Evolutionary conservation across 2,888 invertebrate species (phyloP).

Genomic region (Beris chalybata): DNA sequence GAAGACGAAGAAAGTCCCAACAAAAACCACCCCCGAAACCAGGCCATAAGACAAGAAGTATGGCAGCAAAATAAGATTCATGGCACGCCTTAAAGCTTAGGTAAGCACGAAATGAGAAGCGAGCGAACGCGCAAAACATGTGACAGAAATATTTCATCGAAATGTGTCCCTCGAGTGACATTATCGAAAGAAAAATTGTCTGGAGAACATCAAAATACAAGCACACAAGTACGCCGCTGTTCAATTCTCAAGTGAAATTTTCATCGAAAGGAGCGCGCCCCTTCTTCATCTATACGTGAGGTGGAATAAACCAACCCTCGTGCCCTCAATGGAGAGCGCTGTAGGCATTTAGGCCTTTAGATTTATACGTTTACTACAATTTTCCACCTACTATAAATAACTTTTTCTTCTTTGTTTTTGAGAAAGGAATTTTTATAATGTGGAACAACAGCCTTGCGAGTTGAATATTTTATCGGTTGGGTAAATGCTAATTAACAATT

Average conservation of each 20-base stretch:
- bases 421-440: no score
- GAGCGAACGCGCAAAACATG: constrained; percentile 39
- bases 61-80: constrained; percentile 23
- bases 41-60: constrained; percentile 23
- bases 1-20: constrained; percentile 1
- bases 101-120: constrained; percentile 36
- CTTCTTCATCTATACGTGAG: no score
- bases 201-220: constrained; percentile 37
- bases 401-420: no score
- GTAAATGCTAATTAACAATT: no score
- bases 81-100: constrained; percentile 39
- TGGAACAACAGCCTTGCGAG: no score
- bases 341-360: no score
- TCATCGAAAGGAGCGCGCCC: background rate
- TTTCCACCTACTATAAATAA: no score
- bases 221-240: background rate
- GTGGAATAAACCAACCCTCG: no score
- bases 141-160: constrained; percentile 57
- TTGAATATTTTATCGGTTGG: no score
- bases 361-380: no score
- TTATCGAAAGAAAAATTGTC: constrained; percentile 49
- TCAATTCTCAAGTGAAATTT: constrained; percentile 30
- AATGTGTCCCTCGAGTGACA: constrained; percentile 58
- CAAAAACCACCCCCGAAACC: background rate
- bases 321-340: no score